Percentiles rank a stretch among this genome's conserved stretches.
Conservation (phyloP, 2,888 invertebrate genomes). For the Cephus pygmeus region DNA sequence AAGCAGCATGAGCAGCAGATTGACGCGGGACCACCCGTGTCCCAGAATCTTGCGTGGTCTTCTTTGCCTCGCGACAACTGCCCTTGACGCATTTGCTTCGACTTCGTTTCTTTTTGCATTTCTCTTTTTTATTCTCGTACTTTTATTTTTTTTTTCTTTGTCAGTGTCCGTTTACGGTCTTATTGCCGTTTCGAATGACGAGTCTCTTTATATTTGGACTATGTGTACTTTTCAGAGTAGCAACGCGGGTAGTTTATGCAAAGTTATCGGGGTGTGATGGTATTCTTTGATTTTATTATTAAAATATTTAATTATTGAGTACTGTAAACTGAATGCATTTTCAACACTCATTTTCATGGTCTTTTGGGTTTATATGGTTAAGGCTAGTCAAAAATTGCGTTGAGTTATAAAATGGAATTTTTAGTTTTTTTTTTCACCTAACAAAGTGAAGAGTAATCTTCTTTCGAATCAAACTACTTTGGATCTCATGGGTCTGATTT, state of each 20-base stretch:
- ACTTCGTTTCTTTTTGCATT: background rate
- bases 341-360: no score
- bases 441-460: no score
- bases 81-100: background rate
- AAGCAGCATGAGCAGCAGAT: slow-evolving; percentile 59
- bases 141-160: background rate
- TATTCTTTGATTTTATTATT: background rate
- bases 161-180: background rate
- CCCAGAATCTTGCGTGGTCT: slow-evolving; percentile 47
- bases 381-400: no score
- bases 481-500: no score
- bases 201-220: background rate
- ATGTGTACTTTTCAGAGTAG: background rate
- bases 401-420: background rate
- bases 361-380: no score
- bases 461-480: no score
- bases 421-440: background rate
- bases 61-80: slow-evolving; percentile 34
- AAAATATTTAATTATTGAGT: background rate
- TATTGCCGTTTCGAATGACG: background rate
- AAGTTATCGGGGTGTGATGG: background rate
- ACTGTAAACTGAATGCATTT: background rate
- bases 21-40: slow-evolving; percentile 61
- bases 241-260: background rate
- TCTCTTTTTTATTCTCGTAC: background rate